Evolutionary conservation across 53 echinoderm and acorn worm genomes (phyloP).

Genomic region (Holothuria leucospilota): DNA sequence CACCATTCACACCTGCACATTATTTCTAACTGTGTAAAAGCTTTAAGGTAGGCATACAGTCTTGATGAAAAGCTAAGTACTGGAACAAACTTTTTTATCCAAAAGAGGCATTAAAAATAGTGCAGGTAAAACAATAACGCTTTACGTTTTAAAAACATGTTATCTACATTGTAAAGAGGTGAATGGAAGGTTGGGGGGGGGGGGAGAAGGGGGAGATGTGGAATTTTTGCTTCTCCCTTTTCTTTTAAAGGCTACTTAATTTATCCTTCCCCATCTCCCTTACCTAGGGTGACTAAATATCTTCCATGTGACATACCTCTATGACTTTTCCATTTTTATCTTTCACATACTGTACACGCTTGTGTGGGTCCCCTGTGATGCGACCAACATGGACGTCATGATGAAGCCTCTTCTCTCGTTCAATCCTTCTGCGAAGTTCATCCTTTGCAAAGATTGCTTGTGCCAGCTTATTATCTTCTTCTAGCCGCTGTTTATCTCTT

Average conservation of each 20-base stretch:
- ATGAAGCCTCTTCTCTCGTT: conserved; percentile 71
- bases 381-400: conserved; percentile 70
- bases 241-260: too few species aligned
- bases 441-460: conserved; percentile 75
- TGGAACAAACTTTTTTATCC: too few species aligned
- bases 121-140: too few species aligned
- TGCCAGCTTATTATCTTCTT: conserved; percentile 16
- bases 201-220: too few species aligned
- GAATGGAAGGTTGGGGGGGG: too few species aligned
- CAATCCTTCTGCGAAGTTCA: conserved; percentile 65
- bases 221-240: too few species aligned
- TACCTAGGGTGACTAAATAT: too few species aligned
- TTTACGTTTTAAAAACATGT: too few species aligned
- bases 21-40: background rate
- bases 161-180: too few species aligned
- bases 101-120: too few species aligned
- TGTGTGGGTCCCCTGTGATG: conserved; percentile 54
- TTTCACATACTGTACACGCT: conserved; percentile 66
- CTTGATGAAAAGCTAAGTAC: too few species aligned
- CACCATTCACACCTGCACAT: background rate
- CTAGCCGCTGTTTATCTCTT: conserved; percentile 23
- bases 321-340: conserved; percentile 79
- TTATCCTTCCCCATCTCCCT: too few species aligned
- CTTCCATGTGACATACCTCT: conserved; percentile 39
- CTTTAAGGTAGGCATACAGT: background rate